Conservation (phyloP, 2,113 vertebrate genomes). For the Serilophus lunatus region DNA sequence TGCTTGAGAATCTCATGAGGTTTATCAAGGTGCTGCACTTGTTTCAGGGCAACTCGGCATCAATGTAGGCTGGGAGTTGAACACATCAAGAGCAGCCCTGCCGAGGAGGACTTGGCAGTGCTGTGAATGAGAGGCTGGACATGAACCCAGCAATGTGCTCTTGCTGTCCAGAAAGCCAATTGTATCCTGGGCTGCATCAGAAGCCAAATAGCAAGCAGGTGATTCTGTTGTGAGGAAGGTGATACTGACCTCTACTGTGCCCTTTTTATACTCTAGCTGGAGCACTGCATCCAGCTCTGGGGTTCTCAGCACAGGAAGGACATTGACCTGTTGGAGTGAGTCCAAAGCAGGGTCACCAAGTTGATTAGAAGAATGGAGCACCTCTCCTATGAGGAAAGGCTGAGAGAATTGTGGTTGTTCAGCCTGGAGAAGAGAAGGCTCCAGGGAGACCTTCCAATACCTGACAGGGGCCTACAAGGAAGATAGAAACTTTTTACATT, state of each 20-base stretch:
- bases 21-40: too few relatives aligned
- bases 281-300: not conserved
- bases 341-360: not conserved
- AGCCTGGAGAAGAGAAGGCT: not conserved
- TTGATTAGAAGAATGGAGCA: not conserved
- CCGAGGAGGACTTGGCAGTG: too few relatives aligned
- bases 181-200: too few relatives aligned
- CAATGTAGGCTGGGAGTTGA: too few relatives aligned
- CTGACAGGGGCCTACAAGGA: not conserved
- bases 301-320: not conserved
- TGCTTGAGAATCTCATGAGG: too few relatives aligned
- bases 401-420: not conserved
- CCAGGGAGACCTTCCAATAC: rapidly evolving
- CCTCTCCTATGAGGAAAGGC: not conserved
- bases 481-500: not conserved
- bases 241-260: not conserved
- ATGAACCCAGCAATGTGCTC: too few relatives aligned
- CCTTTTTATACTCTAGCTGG: not conserved
- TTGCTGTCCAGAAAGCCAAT: too few relatives aligned
- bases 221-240: not conserved
- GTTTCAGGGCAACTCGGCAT: too few relatives aligned
- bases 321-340: not conserved
- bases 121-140: too few relatives aligned
- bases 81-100: too few relatives aligned
- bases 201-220: not conserved